Conservation (phyloP, 2,797 vertebrate genomes). For the Catharus ustulatus region DNA sequence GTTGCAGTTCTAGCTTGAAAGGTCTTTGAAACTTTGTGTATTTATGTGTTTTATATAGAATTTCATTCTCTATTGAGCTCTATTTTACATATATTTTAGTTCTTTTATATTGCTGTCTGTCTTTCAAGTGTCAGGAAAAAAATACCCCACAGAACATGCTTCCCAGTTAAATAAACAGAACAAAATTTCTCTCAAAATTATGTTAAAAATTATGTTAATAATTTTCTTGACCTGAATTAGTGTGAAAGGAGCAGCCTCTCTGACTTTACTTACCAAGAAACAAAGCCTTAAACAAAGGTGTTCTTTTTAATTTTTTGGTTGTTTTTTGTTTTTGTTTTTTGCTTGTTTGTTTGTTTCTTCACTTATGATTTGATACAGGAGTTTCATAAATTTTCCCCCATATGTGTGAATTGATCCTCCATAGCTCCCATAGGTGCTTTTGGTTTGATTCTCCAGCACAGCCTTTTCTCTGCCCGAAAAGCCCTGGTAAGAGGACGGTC, state of each 20-base stretch:
- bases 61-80: background rate
- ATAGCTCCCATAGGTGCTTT: background rate
- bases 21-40: background rate
- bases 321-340: background rate
- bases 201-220: background rate
- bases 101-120: background rate
- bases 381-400: background rate
- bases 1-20: background rate
- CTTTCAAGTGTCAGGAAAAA: background rate
- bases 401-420: background rate
- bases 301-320: background rate
- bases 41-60: background rate
- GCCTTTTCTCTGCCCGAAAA: background rate
- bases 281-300: background rate
- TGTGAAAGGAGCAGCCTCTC: background rate
- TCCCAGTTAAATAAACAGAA: background rate
- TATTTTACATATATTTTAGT: background rate
- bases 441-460: background rate
- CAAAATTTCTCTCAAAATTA: background rate
- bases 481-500: background rate
- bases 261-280: background rate
- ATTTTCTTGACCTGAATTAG: background rate
- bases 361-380: background rate
- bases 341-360: background rate
- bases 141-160: background rate